phyloP scores from a whole-genome alignment of 2,113 vertebrate genomes.

The Aramus guarauna region DNA sequence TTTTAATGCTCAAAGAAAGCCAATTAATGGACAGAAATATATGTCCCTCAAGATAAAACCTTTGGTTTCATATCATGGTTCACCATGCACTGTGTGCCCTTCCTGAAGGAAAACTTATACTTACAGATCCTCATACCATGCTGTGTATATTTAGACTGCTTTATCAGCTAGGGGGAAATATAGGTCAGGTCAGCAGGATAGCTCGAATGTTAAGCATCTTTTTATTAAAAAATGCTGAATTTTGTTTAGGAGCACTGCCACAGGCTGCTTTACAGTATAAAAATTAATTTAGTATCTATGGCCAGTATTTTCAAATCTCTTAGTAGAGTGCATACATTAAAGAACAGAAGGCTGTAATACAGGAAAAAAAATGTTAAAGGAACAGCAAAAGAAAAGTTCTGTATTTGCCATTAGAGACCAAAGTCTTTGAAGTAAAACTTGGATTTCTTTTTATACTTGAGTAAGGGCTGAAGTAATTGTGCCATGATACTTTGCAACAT shows the following conservation, averaged over 20 bases:
- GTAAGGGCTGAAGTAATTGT: neutral
- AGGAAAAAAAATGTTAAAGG: neutral
- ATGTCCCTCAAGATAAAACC: neutral
- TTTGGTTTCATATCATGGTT: neutral
- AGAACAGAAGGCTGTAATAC: slow-evolving; percentile 29
- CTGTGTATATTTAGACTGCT: slow-evolving; percentile 58
- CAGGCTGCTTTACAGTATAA: slow-evolving; percentile 37
- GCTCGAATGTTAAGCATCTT: slow-evolving; percentile 57
- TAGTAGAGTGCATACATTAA: slow-evolving; percentile 26
- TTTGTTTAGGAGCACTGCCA: slow-evolving; percentile 49
- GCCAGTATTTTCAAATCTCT: slow-evolving; percentile 39
- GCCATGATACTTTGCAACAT: neutral
- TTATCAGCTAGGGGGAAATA: slow-evolving; percentile 48
- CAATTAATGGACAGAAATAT: neutral
- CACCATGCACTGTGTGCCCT: neutral
- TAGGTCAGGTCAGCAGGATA: slow-evolving; percentile 56
- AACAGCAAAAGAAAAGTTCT: slow-evolving; percentile 13
- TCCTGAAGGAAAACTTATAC: slow-evolving; percentile 43
- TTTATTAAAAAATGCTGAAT: slow-evolving; percentile 62
- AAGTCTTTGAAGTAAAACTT: neutral
- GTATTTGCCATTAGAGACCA: neutral
- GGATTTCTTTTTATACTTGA: neutral
- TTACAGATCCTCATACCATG: slow-evolving; percentile 27
- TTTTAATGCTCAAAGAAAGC: neutral
- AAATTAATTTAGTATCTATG: slow-evolving; percentile 40